Evolutionary conservation across 2,113 vertebrate genomes (phyloP), one percentile per base, ranked within the genome.

Genomic region (Corynorhinus townsendii): DNA sequence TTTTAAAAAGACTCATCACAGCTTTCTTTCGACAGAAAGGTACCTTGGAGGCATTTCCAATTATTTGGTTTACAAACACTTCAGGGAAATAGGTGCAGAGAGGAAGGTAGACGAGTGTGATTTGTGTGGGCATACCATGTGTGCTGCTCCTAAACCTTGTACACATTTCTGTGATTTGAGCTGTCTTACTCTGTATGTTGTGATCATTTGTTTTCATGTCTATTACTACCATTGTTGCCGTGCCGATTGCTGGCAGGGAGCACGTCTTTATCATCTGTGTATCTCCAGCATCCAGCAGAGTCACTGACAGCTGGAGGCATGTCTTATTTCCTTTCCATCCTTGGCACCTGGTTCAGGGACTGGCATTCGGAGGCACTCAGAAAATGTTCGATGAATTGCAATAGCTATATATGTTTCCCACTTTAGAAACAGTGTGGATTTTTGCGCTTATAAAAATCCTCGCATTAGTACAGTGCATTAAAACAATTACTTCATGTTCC

Each of bases 11-110:
- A 82, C 38, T 94, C n/a, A 71, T 35, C 15, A 19, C 69, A 86
- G 4, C 38, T 85, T 96, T 89, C 82, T 76, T 85, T 96, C 90
- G 92, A 82, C 72, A 89, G 94, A 90, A 47, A 95, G 64, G 4
- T 54, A 73, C 35, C 82, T 90, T 75, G 56, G 16, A 96, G 89
- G 45, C 83, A 75, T 94, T 91, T 91, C 69, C 91, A 89, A 89
- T 91, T 59, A 89, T 91, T 64, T 69, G 79, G 86, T 95, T 93
- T 90, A 85, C 16, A 89, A 84, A 91, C 14, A 33, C 71, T 94
- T 94, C 47, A 71, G 69, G 86, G 83, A 96, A 83, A 75, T 89
- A 71, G 5, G 7, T 69, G 28, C 64, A 54, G 24, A 93, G 43
- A 91, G 47, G 83, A 84, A 80, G 64, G 54, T 9, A 24, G 38